Conservation (phyloP, 2,888 invertebrate genomes). For the Stegophylla sp. region DNA sequence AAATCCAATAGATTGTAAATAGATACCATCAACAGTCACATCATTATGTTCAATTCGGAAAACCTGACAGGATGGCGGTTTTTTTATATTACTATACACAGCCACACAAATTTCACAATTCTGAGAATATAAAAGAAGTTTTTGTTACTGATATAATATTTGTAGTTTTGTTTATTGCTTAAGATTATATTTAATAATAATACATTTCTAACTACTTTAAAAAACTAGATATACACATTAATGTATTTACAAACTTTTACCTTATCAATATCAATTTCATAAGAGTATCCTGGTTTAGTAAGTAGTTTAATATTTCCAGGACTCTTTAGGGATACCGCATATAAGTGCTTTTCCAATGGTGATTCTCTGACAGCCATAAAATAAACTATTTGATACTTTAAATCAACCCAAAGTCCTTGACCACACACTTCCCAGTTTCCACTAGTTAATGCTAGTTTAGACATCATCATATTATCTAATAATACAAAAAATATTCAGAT, state of each 20-base stretch:
- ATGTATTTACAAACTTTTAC: conserved; percentile 65
- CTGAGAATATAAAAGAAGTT: conserved; percentile 65
- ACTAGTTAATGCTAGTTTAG: conserved; percentile 77
- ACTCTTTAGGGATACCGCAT: conserved; percentile 77
- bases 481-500: conserved; percentile 9
- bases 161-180: neutral
- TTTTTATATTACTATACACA: conserved; percentile 82
- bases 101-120: conserved; percentile 82
- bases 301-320: conserved; percentile 78
- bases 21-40: conserved; percentile 75
- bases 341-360: conserved; percentile 90
- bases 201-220: neutral
- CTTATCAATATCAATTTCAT: conserved; percentile 81
- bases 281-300: conserved; percentile 84
- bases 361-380: conserved; percentile 90
- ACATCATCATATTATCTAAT: conserved; percentile 64
- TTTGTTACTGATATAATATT: conserved; percentile 15
- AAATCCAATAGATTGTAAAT: conserved; percentile 75
- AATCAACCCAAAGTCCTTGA: conserved; percentile 87
- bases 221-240: neutral
- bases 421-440: conserved; percentile 95
- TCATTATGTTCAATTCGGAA: conserved; percentile 74
- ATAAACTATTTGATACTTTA: conserved; percentile 79
- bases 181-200: neutral
- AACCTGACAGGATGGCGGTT: conserved; percentile 77